A percentile compares a stretch with the other conserved stretches of the same genome.
Evolutionary conservation across 2,888 invertebrate species (phyloP).

Genomic region (Ditula angustiorana): DNA sequence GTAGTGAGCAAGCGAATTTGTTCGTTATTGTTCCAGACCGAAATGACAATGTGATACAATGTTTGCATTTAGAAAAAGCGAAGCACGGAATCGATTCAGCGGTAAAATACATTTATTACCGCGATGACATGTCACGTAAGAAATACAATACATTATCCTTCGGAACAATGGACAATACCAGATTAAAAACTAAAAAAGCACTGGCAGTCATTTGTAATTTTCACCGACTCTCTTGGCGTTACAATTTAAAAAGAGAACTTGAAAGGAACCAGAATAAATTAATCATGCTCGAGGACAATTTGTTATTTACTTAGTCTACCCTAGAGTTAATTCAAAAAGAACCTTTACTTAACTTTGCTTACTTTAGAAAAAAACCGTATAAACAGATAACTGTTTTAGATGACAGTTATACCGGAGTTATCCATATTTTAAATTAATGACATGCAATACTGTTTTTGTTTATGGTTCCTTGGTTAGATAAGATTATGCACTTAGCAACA

Average conservation of each 20-base stretch:
- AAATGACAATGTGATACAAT: constrained; percentile 28
- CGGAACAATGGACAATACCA: constrained; percentile 33
- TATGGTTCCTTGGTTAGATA: no score
- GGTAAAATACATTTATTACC: constrained; percentile 43
- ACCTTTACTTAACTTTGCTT: constrained; percentile 15
- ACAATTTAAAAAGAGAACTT: constrained; percentile 27
- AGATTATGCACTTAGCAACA: no score
- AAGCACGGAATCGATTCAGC: constrained; percentile 42
- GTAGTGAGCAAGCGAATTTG: neutral
- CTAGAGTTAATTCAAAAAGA: constrained; percentile 20
- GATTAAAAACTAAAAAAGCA: constrained; percentile 40
- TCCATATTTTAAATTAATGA: no score
- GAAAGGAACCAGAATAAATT: constrained; percentile 29
- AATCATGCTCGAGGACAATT: constrained; percentile 26
- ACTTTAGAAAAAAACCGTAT: neutral
- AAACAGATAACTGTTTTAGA: neutral
- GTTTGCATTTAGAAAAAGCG: constrained; percentile 41
- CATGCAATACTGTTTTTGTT: no score
- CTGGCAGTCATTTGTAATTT: constrained; percentile 36
- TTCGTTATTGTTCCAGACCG: constrained; percentile 12
- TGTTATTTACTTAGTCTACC: constrained; percentile 22
- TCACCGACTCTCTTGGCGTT: constrained; percentile 20
- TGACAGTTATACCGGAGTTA: neutral
- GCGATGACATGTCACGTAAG: constrained; percentile 47
- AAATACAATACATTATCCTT: constrained; percentile 41